phyloP scores from a whole-genome alignment of 2,113 vertebrate species.

The Ivindomyrus marchei region DNA sequence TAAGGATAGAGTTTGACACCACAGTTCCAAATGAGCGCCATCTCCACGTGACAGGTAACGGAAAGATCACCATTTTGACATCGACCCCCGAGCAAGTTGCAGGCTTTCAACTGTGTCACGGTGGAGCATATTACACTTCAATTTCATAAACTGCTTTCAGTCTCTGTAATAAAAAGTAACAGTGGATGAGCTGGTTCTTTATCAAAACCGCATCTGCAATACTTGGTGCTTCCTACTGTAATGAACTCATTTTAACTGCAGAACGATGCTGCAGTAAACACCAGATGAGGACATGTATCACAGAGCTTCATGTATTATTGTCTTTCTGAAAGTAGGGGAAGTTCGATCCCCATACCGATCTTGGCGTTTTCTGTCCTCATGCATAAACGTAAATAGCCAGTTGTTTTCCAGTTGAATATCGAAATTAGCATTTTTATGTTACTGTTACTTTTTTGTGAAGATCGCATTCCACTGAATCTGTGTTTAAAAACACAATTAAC shows the following conservation, averaged over 20 bases:
- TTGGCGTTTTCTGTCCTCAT: background rate
- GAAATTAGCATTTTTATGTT: background rate
- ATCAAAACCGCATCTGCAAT: background rate
- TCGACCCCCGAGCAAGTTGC: slow-evolving; percentile 47
- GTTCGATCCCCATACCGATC: background rate
- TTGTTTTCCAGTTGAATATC: background rate
- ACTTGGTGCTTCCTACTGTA: background rate
- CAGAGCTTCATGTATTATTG: background rate
- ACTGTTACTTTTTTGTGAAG: background rate
- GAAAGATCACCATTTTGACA: slow-evolving; percentile 42
- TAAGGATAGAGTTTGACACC: slow-evolving; percentile 22
- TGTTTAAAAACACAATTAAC: background rate
- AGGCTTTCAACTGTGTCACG: slow-evolving; percentile 40
- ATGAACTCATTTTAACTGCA: background rate
- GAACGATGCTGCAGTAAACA: background rate
- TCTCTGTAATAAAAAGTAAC: slow-evolving; percentile 27
- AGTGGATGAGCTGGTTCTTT: background rate
- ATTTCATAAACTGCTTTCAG: slow-evolving; percentile 34
- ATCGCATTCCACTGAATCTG: background rate
- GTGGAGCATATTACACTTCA: background rate
- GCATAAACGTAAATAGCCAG: background rate
- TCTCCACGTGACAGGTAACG: slow-evolving; percentile 53
- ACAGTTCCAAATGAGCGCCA: slow-evolving; percentile 34
- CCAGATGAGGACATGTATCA: background rate
- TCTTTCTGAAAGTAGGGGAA: background rate